Base-by-base conservation (phyloP, 2,113 vertebrate genomes). In the Oncorhynchus clarkii region DNA sequence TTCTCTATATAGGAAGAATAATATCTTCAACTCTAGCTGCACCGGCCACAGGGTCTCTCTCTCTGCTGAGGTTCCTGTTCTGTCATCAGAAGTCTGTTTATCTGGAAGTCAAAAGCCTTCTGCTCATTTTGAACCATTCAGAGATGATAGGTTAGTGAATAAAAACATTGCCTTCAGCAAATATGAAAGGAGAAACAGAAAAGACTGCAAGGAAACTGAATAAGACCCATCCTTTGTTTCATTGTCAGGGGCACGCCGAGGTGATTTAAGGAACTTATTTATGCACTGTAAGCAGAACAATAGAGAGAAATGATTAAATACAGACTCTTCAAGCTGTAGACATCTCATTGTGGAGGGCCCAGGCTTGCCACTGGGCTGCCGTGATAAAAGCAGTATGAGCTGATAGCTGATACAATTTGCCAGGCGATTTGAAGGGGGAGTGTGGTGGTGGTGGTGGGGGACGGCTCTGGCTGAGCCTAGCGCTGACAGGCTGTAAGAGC, bases 401-500 rank as follows among this genome's bases (percentile, higher is more conserved):
- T 98, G 97, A 98, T 99, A 97, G 95, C 96, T 96, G 96, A 98
- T 97, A 96, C 95, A 96, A 96, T 97, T 97, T 97, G 94, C 95
- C 91, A 93, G 92, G 89, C 89, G 85, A 92, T 92, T 93, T 92
- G 88, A 90, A 89, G 94, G 95, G 93, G 94, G 94, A 92, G 94
- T 94, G 93, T 93, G 94, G 85, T 87, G 82, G 86, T 94, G 29
- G 31, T 0, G 29, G 22, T 24, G 22, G 22, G 60, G 66, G 51
- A 31, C 4, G 71, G 94, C 81, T 74, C 77, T 65, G 26, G 87
- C 87, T 91, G 82, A 86, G 88, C 81, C 90, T 79, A 92, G 94
- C 94, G 88, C 95, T 96, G 97, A 97, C 97, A 97, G 97, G 94
- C 95, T 93, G 91, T 88, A 95, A 94, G 91, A 92, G 95, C 96